Conservation (phyloP, 2,888 invertebrate species). For the Drosophila tanythrix region DNA sequence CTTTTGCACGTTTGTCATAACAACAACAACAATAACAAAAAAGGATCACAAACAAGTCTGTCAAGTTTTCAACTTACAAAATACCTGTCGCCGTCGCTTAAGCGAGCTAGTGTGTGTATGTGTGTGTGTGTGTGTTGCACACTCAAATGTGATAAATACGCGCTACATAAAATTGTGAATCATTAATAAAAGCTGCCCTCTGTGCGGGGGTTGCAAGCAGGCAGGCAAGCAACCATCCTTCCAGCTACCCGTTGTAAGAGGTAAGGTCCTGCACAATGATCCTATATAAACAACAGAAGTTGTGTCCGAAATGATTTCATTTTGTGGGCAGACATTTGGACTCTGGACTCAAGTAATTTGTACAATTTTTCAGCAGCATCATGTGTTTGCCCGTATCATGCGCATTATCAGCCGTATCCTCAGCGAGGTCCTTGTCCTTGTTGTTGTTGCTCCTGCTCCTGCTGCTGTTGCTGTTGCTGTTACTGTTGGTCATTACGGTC, state of each 20-base stretch:
- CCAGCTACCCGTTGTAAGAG: background rate
- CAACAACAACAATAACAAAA: slow-evolving; percentile 48
- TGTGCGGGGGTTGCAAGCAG: slow-evolving; percentile 41
- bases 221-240: slow-evolving; percentile 30
- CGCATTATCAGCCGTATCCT: slow-evolving; percentile 52
- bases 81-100: slow-evolving; percentile 71
- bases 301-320: slow-evolving; percentile 66
- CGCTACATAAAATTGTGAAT: slow-evolving; percentile 76
- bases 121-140: slow-evolving; percentile 42
- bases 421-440: slow-evolving; percentile 36
- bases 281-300: slow-evolving; percentile 68
- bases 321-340: slow-evolving; percentile 57
- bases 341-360: slow-evolving; percentile 71
- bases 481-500: slow-evolving; percentile 76
- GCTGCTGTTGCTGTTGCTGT: slow-evolving; percentile 36
- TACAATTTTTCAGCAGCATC: slow-evolving; percentile 81
- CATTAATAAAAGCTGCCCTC: slow-evolving; percentile 75
- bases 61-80: slow-evolving; percentile 81
- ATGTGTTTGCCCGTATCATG: slow-evolving; percentile 69
- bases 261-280: slow-evolving; percentile 21
- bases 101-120: slow-evolving; percentile 13
- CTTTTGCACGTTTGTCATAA: slow-evolving; percentile 65
- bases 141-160: slow-evolving; percentile 76
- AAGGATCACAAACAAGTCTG: slow-evolving; percentile 82
- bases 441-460: slow-evolving; percentile 46